Percentiles rank a stretch among this genome's conserved stretches.
phyloP scores from a whole-genome alignment of 1,140 invertebrate species.

The Andricus grossulariae region DNA sequence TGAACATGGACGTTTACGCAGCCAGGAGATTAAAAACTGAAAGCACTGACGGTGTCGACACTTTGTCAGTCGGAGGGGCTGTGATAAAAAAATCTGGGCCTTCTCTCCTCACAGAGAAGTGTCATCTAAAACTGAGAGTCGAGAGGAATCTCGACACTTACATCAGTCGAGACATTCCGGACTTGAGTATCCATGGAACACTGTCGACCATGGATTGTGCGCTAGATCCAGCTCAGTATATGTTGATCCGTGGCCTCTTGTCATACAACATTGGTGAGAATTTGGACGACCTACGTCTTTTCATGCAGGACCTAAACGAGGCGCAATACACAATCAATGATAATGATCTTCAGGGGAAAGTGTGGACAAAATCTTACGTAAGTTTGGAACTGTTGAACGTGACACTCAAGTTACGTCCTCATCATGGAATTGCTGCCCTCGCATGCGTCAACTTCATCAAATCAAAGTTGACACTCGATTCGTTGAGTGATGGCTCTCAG shows the following conservation, averaged over 20 bases:
- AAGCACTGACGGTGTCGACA: constrained; percentile 53
- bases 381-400: constrained; percentile 93
- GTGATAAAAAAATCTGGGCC: constrained; percentile 77
- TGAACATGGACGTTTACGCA: constrained; percentile 90
- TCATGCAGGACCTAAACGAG: constrained; percentile 62
- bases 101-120: constrained; percentile 87
- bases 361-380: constrained; percentile 88
- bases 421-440: constrained; percentile 80
- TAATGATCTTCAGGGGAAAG: constrained; percentile 56
- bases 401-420: constrained; percentile 82
- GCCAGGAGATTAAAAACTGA: constrained; percentile 75
- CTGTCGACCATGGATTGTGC: constrained; percentile 90
- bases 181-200: constrained; percentile 89
- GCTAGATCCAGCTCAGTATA: constrained; percentile 91
- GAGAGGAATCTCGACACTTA: constrained; percentile 89
- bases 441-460: constrained; percentile 95
- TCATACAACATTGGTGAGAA: constrained; percentile 95
- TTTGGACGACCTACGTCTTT: constrained; percentile 80
- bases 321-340: constrained; percentile 50
- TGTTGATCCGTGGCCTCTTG: constrained; percentile 90
- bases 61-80: constrained; percentile 75
- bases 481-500: constrained; percentile 90
- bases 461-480: constrained; percentile 89
- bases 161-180: constrained; percentile 84
- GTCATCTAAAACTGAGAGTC: constrained; percentile 86